These are phyloP conservation scores for Oceanodroma tethys DNA, from an alignment of 2,113 vertebrate species.

Conservation along the genomic window DNA sequence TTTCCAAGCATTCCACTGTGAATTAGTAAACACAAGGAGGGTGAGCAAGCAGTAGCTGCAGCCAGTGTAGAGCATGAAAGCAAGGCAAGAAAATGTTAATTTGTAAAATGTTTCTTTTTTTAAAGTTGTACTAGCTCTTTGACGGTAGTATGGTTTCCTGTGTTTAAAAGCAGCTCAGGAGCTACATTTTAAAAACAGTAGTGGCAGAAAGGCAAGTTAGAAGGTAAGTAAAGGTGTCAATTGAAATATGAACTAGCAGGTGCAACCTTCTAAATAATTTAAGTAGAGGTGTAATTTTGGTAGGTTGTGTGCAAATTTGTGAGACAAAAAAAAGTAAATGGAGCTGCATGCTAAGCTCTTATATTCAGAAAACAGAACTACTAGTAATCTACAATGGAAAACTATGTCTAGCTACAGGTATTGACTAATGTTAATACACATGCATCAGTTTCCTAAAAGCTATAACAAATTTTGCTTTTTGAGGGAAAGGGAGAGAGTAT, in stretches of 20 bases:
- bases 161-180: slow-evolving; percentile 76
- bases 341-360: slow-evolving; percentile 79
- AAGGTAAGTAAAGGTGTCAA: slow-evolving; percentile 31
- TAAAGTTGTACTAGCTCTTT: slow-evolving; percentile 71
- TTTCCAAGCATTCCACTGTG: background rate
- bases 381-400: slow-evolving; percentile 52
- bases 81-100: background rate
- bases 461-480: slow-evolving; percentile 56
- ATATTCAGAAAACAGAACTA: slow-evolving; percentile 58
- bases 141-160: slow-evolving; percentile 46
- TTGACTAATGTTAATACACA: slow-evolving; percentile 61
- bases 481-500: slow-evolving; percentile 50
- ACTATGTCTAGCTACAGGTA: slow-evolving; percentile 51
- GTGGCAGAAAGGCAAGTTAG: slow-evolving; percentile 22
- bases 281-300: background rate
- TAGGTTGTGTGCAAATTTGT: slow-evolving; percentile 39
- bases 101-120: background rate
- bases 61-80: background rate
- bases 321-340: slow-evolving; percentile 15
- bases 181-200: slow-evolving; percentile 76
- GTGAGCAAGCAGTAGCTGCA: slow-evolving; percentile 17
- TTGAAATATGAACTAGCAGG: slow-evolving; percentile 44
- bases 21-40: background rate
- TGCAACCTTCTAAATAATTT: slow-evolving; percentile 51
- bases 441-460: slow-evolving; percentile 71